A percentile compares a stretch with the other conserved stretches of the same genome.
Conservation (phyloP, 2,888 invertebrate species). For the Rhaphigaster nebulosa region DNA sequence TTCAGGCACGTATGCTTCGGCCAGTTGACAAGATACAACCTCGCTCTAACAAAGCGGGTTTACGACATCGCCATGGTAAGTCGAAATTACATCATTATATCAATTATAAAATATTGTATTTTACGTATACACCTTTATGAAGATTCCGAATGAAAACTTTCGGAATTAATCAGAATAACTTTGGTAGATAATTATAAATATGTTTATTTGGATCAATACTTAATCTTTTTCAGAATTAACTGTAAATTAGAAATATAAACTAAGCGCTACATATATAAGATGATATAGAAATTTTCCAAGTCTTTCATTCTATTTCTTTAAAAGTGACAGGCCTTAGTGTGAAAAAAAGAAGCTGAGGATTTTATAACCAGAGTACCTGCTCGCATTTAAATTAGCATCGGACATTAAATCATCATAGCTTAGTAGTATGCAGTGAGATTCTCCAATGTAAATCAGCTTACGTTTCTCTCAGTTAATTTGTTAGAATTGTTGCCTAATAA, state of each 20-base stretch:
- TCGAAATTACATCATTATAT: neutral
- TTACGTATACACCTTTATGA: too few species aligned
- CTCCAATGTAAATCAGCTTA: neutral
- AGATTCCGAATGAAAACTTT: too few species aligned
- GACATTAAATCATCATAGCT: neutral
- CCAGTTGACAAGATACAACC: slow-evolving; percentile 64
- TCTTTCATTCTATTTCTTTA: too few species aligned
- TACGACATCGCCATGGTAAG: slow-evolving; percentile 64
- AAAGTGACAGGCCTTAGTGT: too few species aligned
- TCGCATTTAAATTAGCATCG: slow-evolving; percentile 7
- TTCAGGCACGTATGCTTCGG: slow-evolving; percentile 64
- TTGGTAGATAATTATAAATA: too few species aligned
- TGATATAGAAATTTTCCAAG: too few species aligned
- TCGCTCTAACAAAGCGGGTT: slow-evolving; percentile 62
- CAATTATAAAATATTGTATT: neutral
- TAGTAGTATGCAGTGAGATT: neutral
- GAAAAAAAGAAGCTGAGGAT: too few species aligned
- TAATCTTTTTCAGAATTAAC: too few species aligned
- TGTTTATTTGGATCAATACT: too few species aligned
- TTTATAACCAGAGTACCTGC: neutral
- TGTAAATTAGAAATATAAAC: too few species aligned
- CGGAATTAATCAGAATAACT: too few species aligned
- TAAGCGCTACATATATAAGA: too few species aligned
- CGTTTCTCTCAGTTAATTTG: neutral
- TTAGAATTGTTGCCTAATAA: neutral